Evolutionary conservation across 2,113 vertebrate species (phyloP), one percentile per base, ranked within the genome.

Genomic region (Ptychochromis oligacanthus): DNA sequence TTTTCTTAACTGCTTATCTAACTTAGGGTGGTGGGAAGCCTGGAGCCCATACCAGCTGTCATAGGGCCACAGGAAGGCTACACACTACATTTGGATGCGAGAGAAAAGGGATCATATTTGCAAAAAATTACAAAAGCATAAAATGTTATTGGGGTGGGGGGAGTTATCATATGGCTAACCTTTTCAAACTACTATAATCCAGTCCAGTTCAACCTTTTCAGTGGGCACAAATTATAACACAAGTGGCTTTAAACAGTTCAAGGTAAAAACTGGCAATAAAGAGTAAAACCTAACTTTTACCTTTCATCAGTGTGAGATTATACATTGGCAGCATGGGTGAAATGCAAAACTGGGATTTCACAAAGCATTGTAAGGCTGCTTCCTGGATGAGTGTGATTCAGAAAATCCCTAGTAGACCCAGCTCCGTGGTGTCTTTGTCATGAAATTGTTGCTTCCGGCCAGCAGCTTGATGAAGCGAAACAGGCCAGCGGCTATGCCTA

Each of bases 391-490:
- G 10, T 77, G 18, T 56, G 52, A 87, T 83, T 89, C 82, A 89
- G 80, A 89, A 88, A 87, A 82, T 80, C 60, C 20, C 72, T 85
- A 77, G 81, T 87, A 83, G 82, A 91, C 78, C 49, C 40, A 70
- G 75, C 86, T 83, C 61, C 83, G 78, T 34, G 81, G 72, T 60
- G 87, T 79, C 87, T 91, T 81, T 89, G 86, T 89, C 79, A 72
- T 85, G 75, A 77, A n/a, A 38, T 57, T 81, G 64, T 91, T 90
- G 78, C 64, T 88, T 88, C 83, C 82, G 88, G 82, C 91, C 85
- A 89, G 77, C 83, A 83, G 85, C 82, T 81, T 88, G 83, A 89
- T 92, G 80, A 79, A 91, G 90, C 64, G 62, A 92, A 92, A 88
- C 85, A 91, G 87, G 87, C 76, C 89, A 82, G 75, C 38, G 49